Evolutionary conservation across 2,888 invertebrate species (phyloP), one percentile per base, ranked within the genome.

Genomic region (Eupelmus urozonus): DNA sequence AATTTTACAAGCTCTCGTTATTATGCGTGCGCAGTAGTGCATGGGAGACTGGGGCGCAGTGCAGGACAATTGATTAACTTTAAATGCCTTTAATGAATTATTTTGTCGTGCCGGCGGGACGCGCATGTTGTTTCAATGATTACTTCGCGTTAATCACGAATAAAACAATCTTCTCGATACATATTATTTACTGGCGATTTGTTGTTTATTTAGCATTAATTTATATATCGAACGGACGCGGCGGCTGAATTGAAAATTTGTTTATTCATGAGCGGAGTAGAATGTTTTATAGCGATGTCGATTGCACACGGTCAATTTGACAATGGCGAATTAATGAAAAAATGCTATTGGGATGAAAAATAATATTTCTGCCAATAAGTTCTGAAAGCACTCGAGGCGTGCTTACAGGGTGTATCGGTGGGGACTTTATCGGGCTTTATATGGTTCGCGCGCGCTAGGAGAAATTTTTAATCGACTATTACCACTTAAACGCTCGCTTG

Each of bases 381-480:
- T 3, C 9, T 34, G 3, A 34, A 34, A 34, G 9, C n/a, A n/a
- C n/a, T n/a, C n/a, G n/a, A 34, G 34, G 5, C 9, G 34, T 5
- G 34, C 34, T 34, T 34, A 34, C 34, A 34, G 34, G 9, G 34
- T 34, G 34, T 34, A 5, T 59, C 59, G 59, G 18, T n/a, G 59
- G 9, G 34, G 9, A 9, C 34, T 34, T 29, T 59, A 59, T 59
- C 25, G 25, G 45, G 49, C 16, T 71, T 60, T 59, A 59, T 57
- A 34, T 34, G 9, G n/a, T n/a, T n/a, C n/a, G n/a, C n/a, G n/a
- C 34, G 34, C 34, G 16, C 45, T 4, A 45, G 45, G 45, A 45
- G 45, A 45, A 69, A 76, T 79, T 76, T 72, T 72, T 63, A 76
- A 79, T 76, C 73, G 79, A 73, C 73, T 67, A 76, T 57, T 29